Percentiles rank a stretch among this genome's conserved stretches.
Evolutionary conservation across 2,797 vertebrate species (phyloP).

Genomic region (Spheniscus humboldti): DNA sequence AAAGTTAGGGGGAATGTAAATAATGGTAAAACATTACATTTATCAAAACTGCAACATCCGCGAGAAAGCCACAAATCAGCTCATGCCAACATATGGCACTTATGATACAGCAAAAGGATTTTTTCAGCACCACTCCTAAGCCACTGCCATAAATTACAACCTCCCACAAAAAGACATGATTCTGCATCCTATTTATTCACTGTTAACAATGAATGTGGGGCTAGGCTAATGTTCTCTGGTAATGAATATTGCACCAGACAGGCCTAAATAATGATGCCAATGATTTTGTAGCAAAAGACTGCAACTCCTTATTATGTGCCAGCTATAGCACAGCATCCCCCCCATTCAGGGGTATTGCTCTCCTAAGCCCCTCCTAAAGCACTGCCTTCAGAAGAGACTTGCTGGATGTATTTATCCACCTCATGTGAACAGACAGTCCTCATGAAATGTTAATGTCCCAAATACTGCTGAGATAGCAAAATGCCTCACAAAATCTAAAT

Average conservation of each 20-base stretch:
- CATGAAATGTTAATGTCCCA: not conserved
- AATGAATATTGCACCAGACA: not conserved
- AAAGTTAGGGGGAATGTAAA: constrained; percentile 34
- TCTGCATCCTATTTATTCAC: not conserved
- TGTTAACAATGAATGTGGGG: not conserved
- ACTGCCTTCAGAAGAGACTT: not conserved
- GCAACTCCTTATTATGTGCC: not conserved
- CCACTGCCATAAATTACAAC: not conserved
- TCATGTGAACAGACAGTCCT: not conserved
- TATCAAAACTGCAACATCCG: not conserved
- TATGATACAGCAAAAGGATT: not conserved
- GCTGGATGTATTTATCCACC: too few relatives aligned
- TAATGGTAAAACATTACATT: constrained; percentile 15
- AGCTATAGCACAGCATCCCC: not conserved
- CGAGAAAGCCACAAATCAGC: constrained; percentile 2
- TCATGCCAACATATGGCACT: not conserved
- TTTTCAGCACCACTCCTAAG: not conserved
- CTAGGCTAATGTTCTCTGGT: not conserved
- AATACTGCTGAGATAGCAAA: not conserved
- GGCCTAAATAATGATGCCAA: not conserved
- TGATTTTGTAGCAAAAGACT: not conserved
- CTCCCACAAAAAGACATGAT: not conserved
- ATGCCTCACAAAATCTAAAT: not conserved
- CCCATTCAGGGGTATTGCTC: fast-evolving
- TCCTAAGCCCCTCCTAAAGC: not conserved